Evolutionary conservation across 2,113 vertebrate species (phyloP).

Genomic region (Phalacrocorax brasilianus): DNA sequence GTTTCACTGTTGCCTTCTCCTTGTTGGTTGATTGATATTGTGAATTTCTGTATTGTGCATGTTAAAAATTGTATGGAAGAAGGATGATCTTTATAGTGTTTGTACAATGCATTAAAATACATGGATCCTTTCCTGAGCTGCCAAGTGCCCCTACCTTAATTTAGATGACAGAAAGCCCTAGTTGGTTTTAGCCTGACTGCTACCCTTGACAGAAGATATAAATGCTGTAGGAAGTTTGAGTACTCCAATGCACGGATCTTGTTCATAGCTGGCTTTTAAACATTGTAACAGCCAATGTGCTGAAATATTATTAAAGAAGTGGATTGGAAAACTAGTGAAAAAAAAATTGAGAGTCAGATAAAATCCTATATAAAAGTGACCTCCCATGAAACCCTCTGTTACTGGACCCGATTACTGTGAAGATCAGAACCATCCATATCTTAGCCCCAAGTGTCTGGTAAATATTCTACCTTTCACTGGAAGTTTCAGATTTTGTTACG

Average conservation of each 20-base stretch:
- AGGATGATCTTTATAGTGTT: not conserved
- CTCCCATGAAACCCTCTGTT: not conserved
- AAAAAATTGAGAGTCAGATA: not conserved
- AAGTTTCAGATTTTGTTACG: not conserved
- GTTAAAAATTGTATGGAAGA: not conserved
- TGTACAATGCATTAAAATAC: not conserved
- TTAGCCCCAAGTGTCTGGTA: not conserved
- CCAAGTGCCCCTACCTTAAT: not conserved
- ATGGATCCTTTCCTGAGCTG: not conserved
- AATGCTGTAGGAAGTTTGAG: not conserved
- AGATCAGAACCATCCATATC: not conserved
- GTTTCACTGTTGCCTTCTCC: not conserved
- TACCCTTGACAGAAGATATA: not conserved
- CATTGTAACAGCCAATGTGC: not conserved
- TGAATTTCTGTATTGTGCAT: not conserved
- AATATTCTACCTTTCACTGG: not conserved
- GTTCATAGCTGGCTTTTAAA: not conserved
- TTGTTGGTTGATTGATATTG: not conserved
- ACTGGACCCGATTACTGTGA: not conserved
- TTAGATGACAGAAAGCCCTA: not conserved
- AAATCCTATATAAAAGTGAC: not conserved
- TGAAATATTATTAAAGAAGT: not conserved
- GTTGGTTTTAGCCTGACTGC: not conserved
- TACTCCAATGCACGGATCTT: not conserved
- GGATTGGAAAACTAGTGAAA: not conserved